Base-by-base conservation (phyloP, 2,888 invertebrate species). In the Idaea biselata region DNA sequence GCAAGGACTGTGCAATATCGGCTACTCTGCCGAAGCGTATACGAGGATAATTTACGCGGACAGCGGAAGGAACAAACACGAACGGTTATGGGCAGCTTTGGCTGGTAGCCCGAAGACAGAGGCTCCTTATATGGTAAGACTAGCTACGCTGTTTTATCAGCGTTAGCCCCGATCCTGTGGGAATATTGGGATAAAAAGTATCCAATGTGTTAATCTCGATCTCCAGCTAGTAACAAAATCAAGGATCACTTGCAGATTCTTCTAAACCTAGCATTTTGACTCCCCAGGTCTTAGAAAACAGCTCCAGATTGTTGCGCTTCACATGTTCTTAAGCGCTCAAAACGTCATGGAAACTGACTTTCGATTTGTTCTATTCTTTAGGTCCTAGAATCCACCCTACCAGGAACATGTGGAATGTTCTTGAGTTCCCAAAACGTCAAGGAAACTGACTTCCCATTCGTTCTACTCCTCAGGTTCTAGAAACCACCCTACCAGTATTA, bases 51-150 rank as follows among this genome's bases (percentile, higher is more conserved):
- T 91, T n/a, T 83, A 84, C 32, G 79, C 79, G 1, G 90, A 91
- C 18, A 76, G 80, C 0, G 82, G 88, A 0, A 83, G 87, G 6
- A 93, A 94, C 16, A 81, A 93, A 0, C 95, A 95, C 70, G 94
- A 95, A 62, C 89, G 96, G 58, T 94, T 95, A n/a, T 93, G 96
- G 78, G 95, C 96, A 0, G 94, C 95, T 0, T 92, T 95, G 88
- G 95, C 95, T 0, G 73, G 77, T 0, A 75, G 74, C 4, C 70
- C 73, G 0, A 73, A 68, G n/a, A 69, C 71, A 3, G 80, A 78
- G 1, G 75, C 76, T 5, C 70, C 72, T 16, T 76, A 74, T 65
- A 74, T 71, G 71, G 77, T 80, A 67, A 54, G 62, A 32, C 44
- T 44, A 11, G 44, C 44, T 8, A 14, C 44, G 33, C 1, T 3